phyloP scores from a whole-genome alignment of 2,113 vertebrate genomes.

The Apus apus region DNA sequence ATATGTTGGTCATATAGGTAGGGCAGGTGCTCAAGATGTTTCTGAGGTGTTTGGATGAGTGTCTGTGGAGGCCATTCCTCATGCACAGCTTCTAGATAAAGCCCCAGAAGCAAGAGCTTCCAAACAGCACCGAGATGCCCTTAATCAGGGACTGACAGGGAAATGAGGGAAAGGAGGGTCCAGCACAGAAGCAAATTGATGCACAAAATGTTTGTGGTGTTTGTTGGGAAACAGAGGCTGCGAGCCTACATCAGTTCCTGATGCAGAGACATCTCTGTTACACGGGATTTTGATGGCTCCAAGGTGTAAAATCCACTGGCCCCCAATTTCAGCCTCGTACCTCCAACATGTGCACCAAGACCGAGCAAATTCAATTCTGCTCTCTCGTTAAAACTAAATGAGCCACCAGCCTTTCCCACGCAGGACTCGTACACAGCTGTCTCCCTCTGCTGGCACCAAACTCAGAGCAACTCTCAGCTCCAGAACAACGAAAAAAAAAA shows the following conservation, averaged over 20 bases:
- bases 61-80: fast-evolving
- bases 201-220: neutral
- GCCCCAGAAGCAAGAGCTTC: neutral
- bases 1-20: neutral
- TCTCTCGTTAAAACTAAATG: neutral
- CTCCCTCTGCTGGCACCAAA: conserved; percentile 30
- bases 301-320: neutral
- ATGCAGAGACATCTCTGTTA: neutral
- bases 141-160: neutral
- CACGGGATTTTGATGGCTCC: neutral
- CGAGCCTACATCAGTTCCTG: neutral
- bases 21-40: fast-evolving
- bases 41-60: neutral
- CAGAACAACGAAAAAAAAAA: neutral
- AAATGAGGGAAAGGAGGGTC: neutral
- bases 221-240: neutral
- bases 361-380: neutral
- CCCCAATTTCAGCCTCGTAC: neutral
- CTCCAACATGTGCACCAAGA: fast-evolving
- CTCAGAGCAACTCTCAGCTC: neutral
- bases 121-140: neutral
- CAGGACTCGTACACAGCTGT: neutral
- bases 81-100: neutral
- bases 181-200: neutral
- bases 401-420: neutral